Base-by-base conservation (phyloP, 2,888 invertebrate species). In the Dynastes tityus region DNA sequence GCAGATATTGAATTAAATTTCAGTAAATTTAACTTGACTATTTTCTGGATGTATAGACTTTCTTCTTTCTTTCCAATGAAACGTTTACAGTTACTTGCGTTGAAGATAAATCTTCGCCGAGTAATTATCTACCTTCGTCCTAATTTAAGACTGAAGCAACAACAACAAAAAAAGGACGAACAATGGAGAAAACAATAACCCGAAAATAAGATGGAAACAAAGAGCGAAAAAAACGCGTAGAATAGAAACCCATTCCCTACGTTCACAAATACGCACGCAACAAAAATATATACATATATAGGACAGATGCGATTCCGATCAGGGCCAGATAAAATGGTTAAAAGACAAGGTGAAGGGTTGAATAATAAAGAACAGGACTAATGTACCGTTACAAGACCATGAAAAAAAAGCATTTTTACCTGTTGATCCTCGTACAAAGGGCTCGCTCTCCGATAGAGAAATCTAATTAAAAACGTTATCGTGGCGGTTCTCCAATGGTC, bases 341-440 rank as follows among this genome's bases (percentile, higher is more conserved):
- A 61, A 67, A 76, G 76, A 76, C 65, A 67, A 76, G 75, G 75
- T 75, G 75, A 76, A 76, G 76, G 76, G 75, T 75, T 76, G 76
- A 76, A 53, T 76, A 76, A 76, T 67, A 76, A 76, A 76, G 65
- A 76, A 76, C 53, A 61, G 74, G 76, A 67, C 67, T 76, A 76
- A 76, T 67, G 67, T 76, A 76, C 76, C 76, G 76, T 76, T 76
- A 76, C 40, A 40, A 58, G 45, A 40, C 67, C 55, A 37, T 58
- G 65, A 67, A 76, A 67, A 65, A 63, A 65, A 58, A 76, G 76
- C 55, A 65, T 65, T 65, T 76, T 76, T 76, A 76, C 76, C 76
- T 76, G 76, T 76, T 65, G 65, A 65, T 67, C 68, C 76, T 67
- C 49, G 67, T 76, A 67, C 76, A 76, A 67, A 73, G 76, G 76